Evolutionary conservation across 1,140 invertebrate species (phyloP), one percentile per base, ranked within the genome.

Genomic region (Hermatobates lingyangjiaoensis): DNA sequence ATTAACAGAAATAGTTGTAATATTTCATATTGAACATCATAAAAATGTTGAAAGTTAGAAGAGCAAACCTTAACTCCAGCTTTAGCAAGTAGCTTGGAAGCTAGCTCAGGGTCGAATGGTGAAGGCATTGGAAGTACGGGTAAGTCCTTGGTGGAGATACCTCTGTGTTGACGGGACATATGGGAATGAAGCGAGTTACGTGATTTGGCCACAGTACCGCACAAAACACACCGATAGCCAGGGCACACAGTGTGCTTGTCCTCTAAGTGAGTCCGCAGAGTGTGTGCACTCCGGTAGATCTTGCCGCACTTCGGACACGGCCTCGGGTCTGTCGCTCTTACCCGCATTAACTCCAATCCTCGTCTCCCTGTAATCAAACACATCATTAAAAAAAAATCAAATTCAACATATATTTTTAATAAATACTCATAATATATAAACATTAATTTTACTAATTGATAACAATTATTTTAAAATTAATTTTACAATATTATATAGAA

Each of bases 241-340:
- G 87, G 87, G 62, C 87, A 92, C 56, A 90, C 78, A 3, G 87
- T 90, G 65, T 91, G 87, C 63, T 91, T 91, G 63, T 91, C 87
- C 65, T 91, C 87, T 51, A 91, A 70, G 68, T 91, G 87, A 3
- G 87, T 91, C 44, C 87, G 73, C 52, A 91, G 69, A 0, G 87
- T 91, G 63, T 90, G 87, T 2, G 50, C 87, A 3, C 85, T 88
- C 24, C 87, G 73, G 64, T 92, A 91, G 62, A 90, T 90, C 68
- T 92, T 92, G 1, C 87, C 86, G 64, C 87, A 91, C 64, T 91
- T 88, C 7, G 87, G 87, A 66, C 87, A 92, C 0, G 87, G 87
- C 25, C 87, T 71, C 0, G 87, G 87, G 70, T 92, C 87, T 15
- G 87, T 92, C 0, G 87, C 87, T 56, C 87, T 73, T 15, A 92